Percentiles rank a stretch among this genome's conserved stretches.
Evolutionary conservation across 1,140 invertebrate species (phyloP).

Genomic region (Parasteatoda tepidariorum): DNA sequence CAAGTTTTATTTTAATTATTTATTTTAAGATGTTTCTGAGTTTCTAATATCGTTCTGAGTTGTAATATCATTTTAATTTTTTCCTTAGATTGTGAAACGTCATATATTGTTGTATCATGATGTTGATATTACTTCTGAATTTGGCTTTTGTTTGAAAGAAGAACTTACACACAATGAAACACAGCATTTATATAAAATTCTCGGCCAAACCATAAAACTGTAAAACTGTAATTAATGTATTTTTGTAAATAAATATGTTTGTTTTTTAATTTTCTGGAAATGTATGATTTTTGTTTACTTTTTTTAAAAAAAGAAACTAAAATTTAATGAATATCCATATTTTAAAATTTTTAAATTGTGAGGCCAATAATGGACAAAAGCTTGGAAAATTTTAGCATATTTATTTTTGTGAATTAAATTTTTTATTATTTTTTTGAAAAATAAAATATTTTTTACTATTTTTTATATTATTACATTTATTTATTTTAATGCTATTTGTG

Average conservation of each 20-base stretch:
- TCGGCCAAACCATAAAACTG: background rate
- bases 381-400: too few species aligned
- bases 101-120: conserved; percentile 6
- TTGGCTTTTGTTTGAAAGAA: conserved; percentile 6
- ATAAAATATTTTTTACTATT: too few species aligned
- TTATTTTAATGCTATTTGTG: too few species aligned
- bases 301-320: too few species aligned
- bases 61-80: background rate
- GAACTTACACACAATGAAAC: background rate
- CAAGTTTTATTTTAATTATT: background rate
- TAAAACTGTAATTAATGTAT: background rate
- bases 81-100: background rate
- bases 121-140: background rate
- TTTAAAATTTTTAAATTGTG: too few species aligned
- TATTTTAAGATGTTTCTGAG: background rate
- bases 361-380: too few species aligned
- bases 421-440: too few species aligned
- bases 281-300: too few species aligned
- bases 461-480: too few species aligned
- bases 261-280: too few species aligned
- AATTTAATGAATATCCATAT: too few species aligned
- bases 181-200: background rate
- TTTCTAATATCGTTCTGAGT: background rate
- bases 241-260: background rate
- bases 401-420: too few species aligned